A percentile compares a stretch with the other conserved stretches of the same genome.
Evolutionary conservation across 2,888 invertebrate genomes (phyloP).

Genomic region (Rotaria macrura): DNA sequence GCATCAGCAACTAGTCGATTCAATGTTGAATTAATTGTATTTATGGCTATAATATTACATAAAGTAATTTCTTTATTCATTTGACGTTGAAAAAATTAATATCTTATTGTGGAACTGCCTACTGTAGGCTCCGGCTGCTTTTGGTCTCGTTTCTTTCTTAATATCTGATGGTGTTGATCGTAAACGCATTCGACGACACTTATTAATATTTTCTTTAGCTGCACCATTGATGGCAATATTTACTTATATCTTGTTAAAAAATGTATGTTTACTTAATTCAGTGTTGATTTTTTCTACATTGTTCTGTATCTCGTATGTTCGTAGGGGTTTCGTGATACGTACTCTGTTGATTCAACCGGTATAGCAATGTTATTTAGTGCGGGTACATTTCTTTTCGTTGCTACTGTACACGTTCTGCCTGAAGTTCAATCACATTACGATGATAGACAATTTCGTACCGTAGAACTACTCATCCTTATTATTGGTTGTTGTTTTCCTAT

Average conservation of each 20-base stretch:
- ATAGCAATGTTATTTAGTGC: constrained; percentile 96
- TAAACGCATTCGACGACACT: constrained; percentile 72
- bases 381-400: constrained; percentile 94
- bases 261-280: constrained; percentile 48
- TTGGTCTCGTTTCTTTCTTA: constrained; percentile 91
- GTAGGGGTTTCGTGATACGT: neutral
- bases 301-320: neutral
- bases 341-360: constrained; percentile 58
- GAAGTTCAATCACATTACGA: constrained; percentile 53
- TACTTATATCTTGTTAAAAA: constrained; percentile 82
- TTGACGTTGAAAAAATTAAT: neutral
- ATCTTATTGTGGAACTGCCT: neutral
- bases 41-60: constrained; percentile 94
- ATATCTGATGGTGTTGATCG: constrained; percentile 85
- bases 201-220: constrained; percentile 78
- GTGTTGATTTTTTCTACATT: neutral
- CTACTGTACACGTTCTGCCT: constrained; percentile 92
- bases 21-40: constrained; percentile 92
- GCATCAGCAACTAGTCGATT: constrained; percentile 89
- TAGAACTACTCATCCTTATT: constrained; percentile 30
- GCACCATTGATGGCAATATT: constrained; percentile 78
- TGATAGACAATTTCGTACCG: constrained; percentile 25
- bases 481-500: constrained; percentile 29
- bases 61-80: constrained; percentile 60
- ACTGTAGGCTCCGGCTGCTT: constrained; percentile 81